phyloP scores from a whole-genome alignment of 2,888 invertebrate genomes.

The Tubulanus polymorphus region DNA sequence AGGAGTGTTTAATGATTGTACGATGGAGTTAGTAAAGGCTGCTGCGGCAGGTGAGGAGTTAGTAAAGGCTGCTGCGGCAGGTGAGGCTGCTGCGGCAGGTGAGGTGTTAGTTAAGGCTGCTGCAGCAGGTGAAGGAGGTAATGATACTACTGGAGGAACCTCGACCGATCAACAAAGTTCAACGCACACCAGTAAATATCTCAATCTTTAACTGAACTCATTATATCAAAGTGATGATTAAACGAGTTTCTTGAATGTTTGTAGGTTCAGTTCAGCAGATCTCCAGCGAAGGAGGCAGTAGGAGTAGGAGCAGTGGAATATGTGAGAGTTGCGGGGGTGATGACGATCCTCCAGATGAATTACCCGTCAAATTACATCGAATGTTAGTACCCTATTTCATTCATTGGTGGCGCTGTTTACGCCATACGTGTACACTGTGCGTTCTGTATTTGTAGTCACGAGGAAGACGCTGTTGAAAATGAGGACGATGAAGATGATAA shows the following conservation, averaged over 20 bases:
- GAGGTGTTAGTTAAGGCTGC: constrained; percentile 8
- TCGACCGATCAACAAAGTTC: constrained; percentile 20
- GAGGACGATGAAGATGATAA: constrained; percentile 5
- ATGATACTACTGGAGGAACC: background rate
- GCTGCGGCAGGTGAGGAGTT: background rate
- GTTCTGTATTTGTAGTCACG: constrained; percentile 22
- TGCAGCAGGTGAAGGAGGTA: constrained; percentile 9
- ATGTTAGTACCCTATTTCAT: constrained; percentile 18
- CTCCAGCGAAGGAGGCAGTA: background rate
- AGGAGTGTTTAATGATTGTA: too few relatives aligned
- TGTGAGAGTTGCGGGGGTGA: constrained; percentile 19
- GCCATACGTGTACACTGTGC: too few relatives aligned
- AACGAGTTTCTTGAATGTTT: background rate
- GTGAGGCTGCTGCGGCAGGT: background rate
- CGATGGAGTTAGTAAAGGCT: background rate
- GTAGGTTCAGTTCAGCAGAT: too few relatives aligned
- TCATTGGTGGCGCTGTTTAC: background rate
- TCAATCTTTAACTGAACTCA: too few relatives aligned
- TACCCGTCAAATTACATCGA: constrained; percentile 22
- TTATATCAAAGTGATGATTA: too few relatives aligned
- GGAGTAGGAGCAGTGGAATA: background rate
- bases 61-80: background rate
- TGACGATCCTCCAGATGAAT: constrained; percentile 29
- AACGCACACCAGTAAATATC: background rate
- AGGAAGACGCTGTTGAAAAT: constrained; percentile 17